These are phyloP conservation scores for Hippocampus guttulatus DNA, from an alignment of 2,113 vertebrate genomes.

Conservation along the genomic window DNA sequence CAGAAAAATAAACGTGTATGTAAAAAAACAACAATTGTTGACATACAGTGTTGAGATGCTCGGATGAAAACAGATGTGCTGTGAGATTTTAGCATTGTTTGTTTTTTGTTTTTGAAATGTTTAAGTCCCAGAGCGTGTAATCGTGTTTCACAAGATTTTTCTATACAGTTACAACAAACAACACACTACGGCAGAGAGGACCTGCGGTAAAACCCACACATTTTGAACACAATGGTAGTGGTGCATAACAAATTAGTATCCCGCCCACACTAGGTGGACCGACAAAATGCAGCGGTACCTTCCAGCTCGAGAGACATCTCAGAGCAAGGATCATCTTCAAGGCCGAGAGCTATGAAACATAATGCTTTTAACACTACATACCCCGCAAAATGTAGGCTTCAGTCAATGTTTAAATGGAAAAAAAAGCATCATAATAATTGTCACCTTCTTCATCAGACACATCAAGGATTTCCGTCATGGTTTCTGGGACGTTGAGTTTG, in stretches of 20 bases:
- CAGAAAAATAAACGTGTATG: no score
- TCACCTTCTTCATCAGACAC: constrained; percentile 98
- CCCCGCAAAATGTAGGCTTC: not conserved
- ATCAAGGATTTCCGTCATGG: constrained; percentile 96
- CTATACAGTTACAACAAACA: not conserved
- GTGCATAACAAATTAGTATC: not conserved
- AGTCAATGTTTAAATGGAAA: not conserved
- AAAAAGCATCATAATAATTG: constrained; percentile 25
- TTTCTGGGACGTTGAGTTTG: constrained; percentile 97
- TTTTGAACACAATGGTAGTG: not conserved
- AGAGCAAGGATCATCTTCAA: constrained; percentile 56
- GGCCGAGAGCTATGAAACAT: constrained; percentile 47
- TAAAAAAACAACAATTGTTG: no score
- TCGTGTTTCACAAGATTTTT: not conserved
- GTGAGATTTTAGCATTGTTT: no score
- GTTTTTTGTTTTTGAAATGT: not conserved
- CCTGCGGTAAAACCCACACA: not conserved
- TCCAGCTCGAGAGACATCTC: constrained; percentile 56
- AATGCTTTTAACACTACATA: constrained; percentile 31
- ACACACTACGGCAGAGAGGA: not conserved
- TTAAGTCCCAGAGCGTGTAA: not conserved
- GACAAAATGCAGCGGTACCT: constrained; percentile 45
- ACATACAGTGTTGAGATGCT: no score
- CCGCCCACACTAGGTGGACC: constrained; percentile 22
- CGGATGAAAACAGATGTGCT: no score